Conservation (phyloP, 2,888 invertebrate genomes). For the Eurytoma adleriae region DNA sequence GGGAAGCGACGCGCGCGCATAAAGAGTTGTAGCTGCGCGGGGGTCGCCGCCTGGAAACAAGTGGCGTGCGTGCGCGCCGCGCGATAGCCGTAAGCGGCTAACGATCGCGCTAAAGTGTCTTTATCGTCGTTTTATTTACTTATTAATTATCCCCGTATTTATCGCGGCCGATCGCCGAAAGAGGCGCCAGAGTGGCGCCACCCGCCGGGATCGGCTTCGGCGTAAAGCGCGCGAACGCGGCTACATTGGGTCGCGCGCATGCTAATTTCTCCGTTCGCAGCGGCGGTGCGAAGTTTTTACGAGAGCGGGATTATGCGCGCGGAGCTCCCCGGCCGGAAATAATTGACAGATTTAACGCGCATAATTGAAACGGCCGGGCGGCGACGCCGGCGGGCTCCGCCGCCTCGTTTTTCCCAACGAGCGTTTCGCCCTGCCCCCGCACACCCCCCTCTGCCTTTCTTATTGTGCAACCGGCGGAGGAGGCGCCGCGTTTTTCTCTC, state of each 20-base stretch:
- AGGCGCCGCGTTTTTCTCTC: conserved; percentile 48
- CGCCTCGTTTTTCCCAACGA: conserved; percentile 28
- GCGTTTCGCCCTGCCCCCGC: neutral
- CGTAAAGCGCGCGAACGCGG: neutral
- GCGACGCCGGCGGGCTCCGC: neutral
- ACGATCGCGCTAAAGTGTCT: conserved; percentile 25
- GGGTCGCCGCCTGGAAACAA: neutral
- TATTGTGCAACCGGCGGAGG: conserved; percentile 36
- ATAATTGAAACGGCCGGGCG: conserved; percentile 48
- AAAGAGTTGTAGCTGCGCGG: neutral
- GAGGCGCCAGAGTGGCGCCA: neutral
- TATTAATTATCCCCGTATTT: conserved; percentile 46
- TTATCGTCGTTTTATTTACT: conserved; percentile 48
- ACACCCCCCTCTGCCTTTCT: conserved; percentile 18
- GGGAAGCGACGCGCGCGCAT: neutral
- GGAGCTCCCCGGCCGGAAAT: conserved; percentile 36
- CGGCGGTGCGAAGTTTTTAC: conserved; percentile 44
- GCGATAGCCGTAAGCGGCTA: conserved; percentile 30
- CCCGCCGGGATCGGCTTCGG: neutral
- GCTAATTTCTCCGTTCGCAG: conserved; percentile 26
- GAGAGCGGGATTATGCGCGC: conserved; percentile 36
- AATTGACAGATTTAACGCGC: conserved; percentile 54
- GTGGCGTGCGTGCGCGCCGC: neutral
- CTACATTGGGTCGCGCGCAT: conserved; percentile 17
- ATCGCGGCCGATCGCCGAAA: neutral